These are phyloP conservation scores for Andrena dorsata DNA, from an alignment of 2,888 invertebrate genomes.

Conservation along the genomic window DNA sequence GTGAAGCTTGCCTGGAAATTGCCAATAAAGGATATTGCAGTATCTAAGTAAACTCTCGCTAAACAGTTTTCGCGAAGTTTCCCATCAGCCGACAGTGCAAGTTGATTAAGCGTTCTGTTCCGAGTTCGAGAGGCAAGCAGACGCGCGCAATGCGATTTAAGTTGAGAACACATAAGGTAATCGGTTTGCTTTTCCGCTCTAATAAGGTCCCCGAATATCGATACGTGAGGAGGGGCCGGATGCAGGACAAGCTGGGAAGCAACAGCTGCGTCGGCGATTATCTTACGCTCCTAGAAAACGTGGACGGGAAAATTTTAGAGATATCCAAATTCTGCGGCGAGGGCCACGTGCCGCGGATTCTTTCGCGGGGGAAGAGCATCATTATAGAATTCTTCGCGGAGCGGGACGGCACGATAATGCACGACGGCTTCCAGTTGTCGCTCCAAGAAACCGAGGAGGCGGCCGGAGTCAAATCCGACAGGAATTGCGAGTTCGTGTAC, in stretches of 20 bases:
- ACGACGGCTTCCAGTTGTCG: slow-evolving; percentile 79
- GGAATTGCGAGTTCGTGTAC: slow-evolving; percentile 75
- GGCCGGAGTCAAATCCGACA: slow-evolving; percentile 54
- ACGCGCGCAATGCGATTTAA: not conserved
- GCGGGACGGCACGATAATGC: slow-evolving; percentile 80
- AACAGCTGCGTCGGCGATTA: slow-evolving; percentile 77
- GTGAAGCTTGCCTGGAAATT: slow-evolving; percentile 2
- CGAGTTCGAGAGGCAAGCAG: not conserved
- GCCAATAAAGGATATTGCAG: not conserved
- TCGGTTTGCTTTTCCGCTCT: not conserved
- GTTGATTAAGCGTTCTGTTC: slow-evolving; percentile 29
- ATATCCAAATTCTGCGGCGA: slow-evolving; percentile 78
- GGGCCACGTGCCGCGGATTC: slow-evolving; percentile 77
- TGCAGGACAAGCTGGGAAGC: slow-evolving; percentile 63
- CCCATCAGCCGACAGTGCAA: not conserved
- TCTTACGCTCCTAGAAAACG: slow-evolving; percentile 75
- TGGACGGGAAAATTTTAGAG: slow-evolving; percentile 76
- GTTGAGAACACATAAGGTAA: not conserved
- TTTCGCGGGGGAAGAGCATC: slow-evolving; percentile 76
- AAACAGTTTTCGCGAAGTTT: slow-evolving; percentile 16
- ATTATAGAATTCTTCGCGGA: slow-evolving; percentile 78
- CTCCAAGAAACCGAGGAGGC: slow-evolving; percentile 73
- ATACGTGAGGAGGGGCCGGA: slow-evolving; percentile 58
- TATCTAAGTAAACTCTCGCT: slow-evolving; percentile 23
- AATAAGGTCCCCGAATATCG: slow-evolving; percentile 48